Conservation (phyloP, 2,113 vertebrate species). For the Hyperopisus bebe region DNA sequence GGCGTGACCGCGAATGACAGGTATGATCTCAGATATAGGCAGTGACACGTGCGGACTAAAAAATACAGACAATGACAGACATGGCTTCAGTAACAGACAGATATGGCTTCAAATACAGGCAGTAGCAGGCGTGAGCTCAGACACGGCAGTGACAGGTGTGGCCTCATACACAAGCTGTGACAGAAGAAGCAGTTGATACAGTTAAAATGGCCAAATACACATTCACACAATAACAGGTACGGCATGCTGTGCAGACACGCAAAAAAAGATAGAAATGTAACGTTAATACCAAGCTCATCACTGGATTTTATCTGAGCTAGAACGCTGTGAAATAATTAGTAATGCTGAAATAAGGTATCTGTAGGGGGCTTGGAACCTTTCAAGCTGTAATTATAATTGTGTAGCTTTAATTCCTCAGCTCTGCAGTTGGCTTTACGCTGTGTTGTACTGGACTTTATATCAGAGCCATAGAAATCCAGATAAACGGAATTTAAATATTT, state of each 20-base stretch:
- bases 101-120: background rate
- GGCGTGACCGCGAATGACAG: background rate
- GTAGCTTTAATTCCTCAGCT: background rate
- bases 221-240: background rate
- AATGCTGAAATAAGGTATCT: background rate
- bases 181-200: background rate
- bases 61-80: background rate
- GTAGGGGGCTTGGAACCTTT: background rate
- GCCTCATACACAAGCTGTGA: background rate
- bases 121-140: background rate
- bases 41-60: background rate
- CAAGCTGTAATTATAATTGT: background rate
- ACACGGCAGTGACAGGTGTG: background rate
- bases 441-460: background rate
- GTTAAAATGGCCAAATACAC: background rate
- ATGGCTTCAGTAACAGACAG: background rate
- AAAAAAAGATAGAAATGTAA: background rate
- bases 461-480: background rate
- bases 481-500: background rate
- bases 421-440: background rate
- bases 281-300: background rate
- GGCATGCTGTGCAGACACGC: background rate
- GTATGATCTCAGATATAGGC: background rate
- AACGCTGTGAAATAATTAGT: background rate
- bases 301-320: background rate